Conservation (phyloP, 1,140 invertebrate species). For the Polyergus mexicanus region DNA sequence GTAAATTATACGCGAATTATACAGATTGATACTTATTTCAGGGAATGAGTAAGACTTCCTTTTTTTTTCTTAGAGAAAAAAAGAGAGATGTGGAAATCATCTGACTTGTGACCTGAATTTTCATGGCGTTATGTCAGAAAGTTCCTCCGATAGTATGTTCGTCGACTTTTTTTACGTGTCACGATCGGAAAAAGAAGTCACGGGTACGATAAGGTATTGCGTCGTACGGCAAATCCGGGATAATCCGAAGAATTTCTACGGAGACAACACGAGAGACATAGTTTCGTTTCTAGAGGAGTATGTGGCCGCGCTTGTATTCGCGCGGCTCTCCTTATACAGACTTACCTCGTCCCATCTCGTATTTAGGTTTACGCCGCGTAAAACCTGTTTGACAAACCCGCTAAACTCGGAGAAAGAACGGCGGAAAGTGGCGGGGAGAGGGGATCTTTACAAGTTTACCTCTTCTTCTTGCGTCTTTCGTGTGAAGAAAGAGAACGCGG, state of each 20-base stretch:
- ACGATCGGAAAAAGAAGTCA: conserved; percentile 53
- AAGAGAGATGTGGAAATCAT: conserved; percentile 14
- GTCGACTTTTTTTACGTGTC: conserved; percentile 27
- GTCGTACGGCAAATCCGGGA: conserved; percentile 65
- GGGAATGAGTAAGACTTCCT: too few relatives aligned
- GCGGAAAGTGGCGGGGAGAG: background rate
- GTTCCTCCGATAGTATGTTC: conserved; percentile 43
- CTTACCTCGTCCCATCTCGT: conserved; percentile 14
- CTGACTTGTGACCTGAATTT: conserved; percentile 44
- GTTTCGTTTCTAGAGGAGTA: conserved; percentile 21
- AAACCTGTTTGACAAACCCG: conserved; percentile 59
- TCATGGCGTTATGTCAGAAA: conserved; percentile 28
- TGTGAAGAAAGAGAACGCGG: background rate
- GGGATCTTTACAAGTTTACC: background rate
- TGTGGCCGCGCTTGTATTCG: conserved; percentile 23
- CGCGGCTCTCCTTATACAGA: conserved; percentile 29
- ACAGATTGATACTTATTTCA: conserved; percentile 1
- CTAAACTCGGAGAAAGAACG: conserved; percentile 9
- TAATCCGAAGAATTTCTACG: conserved; percentile 68
- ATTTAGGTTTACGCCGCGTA: conserved; percentile 59
- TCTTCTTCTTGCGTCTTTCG: background rate
- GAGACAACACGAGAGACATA: conserved; percentile 30
- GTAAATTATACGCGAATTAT: background rate
- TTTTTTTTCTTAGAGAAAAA: background rate
- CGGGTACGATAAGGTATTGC: conserved; percentile 47